Conservation (phyloP, 2,888 invertebrate species). For the Petrophora chlorosata region DNA sequence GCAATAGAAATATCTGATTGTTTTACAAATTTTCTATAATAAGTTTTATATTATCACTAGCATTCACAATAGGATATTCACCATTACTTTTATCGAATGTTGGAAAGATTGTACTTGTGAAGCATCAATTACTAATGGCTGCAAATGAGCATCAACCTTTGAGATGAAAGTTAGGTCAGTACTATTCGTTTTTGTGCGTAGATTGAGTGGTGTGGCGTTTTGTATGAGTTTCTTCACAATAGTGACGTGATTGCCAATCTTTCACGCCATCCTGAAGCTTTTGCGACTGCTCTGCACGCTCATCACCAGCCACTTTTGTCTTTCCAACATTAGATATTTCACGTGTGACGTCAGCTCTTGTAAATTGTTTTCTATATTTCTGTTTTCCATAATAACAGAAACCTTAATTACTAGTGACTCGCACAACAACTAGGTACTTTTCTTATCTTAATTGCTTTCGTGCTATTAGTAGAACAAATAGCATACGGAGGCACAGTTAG, state of each 20-base stretch:
- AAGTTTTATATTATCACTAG: constrained; percentile 34
- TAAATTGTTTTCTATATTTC: neutral
- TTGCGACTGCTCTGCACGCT: constrained; percentile 56
- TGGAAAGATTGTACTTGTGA: constrained; percentile 78
- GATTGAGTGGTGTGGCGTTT: constrained; percentile 61
- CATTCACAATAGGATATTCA: constrained; percentile 37
- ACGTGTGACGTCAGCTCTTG: constrained; percentile 29
- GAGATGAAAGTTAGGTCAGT: constrained; percentile 69
- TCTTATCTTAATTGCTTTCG: neutral
- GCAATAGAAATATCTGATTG: constrained; percentile 26
- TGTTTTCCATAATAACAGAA: neutral
- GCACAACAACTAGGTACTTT: too few relatives aligned
- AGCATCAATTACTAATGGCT: constrained; percentile 34
- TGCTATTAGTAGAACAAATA: constrained; percentile 8
- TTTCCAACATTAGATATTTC: constrained; percentile 74
- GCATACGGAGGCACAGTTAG: constrained; percentile 25
- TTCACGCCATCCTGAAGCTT: constrained; percentile 57
- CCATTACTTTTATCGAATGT: constrained; percentile 64
- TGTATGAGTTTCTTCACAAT: constrained; percentile 51
- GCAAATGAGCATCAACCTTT: constrained; percentile 38
- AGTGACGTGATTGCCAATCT: constrained; percentile 49
- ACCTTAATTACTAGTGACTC: neutral
- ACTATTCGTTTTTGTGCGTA: constrained; percentile 44
- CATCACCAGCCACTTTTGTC: constrained; percentile 67
- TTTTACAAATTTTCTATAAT: constrained; percentile 3